These are phyloP conservation scores for Ateles fusciceps DNA, from an alignment of 2,797 vertebrate species.

Conservation along the genomic window DNA sequence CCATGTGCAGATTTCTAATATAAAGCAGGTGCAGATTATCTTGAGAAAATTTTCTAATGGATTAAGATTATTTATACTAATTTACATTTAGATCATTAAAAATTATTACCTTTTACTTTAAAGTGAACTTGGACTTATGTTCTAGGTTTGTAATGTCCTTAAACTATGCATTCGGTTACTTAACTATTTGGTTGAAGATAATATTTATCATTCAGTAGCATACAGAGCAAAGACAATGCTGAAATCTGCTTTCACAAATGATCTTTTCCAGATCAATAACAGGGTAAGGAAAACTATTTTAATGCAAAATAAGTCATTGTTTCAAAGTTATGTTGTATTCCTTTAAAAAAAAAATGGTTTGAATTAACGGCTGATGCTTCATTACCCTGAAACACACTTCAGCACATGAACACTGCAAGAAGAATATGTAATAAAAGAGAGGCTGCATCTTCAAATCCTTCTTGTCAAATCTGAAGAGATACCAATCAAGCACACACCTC, in stretches of 20 bases:
- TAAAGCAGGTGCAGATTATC: neutral
- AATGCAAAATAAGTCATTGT: slow-evolving; percentile 29
- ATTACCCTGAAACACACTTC: slow-evolving; percentile 47
- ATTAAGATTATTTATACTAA: neutral
- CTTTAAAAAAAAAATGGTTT: neutral
- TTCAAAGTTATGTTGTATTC: neutral
- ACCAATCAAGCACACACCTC: slow-evolving; percentile 70
- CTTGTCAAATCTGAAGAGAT: slow-evolving; percentile 70
- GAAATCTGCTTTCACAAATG: slow-evolving; percentile 38
- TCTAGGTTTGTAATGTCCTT: slow-evolving; percentile 7
- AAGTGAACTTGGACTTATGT: neutral
- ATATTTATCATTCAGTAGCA: slow-evolving; percentile 7
- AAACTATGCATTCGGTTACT: neutral
- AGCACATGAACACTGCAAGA: slow-evolving; percentile 44
- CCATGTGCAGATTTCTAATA: neutral
- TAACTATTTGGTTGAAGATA: neutral
- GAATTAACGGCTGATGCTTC: slow-evolving; percentile 27
- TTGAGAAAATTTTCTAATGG: neutral
- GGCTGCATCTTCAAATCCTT: slow-evolving; percentile 50
- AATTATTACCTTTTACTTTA: neutral
- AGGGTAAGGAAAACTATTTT: neutral
- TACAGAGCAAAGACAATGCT: neutral
- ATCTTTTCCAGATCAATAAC: slow-evolving; percentile 24
- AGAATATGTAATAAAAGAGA: slow-evolving; percentile 53
- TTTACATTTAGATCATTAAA: slow-evolving; percentile 7